phyloP scores from a whole-genome alignment of 2,888 invertebrate genomes.

The Leptinotarsa juncta region DNA sequence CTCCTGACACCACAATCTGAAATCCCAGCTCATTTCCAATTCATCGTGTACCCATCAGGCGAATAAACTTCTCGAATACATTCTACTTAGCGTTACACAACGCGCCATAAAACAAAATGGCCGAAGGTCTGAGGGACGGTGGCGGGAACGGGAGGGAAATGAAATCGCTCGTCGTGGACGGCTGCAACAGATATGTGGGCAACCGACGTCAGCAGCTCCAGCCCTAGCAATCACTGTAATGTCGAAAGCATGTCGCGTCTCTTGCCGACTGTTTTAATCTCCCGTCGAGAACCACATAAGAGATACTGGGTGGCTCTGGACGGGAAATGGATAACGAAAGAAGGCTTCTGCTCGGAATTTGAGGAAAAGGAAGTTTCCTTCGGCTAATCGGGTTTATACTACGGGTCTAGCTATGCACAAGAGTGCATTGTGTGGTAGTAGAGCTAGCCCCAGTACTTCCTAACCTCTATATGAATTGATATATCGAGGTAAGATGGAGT shows the following conservation, averaged over 20 bases:
- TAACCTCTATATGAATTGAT: too few relatives aligned
- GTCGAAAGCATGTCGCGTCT: constrained; percentile 64
- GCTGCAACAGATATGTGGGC: constrained; percentile 65
- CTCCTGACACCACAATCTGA: background rate
- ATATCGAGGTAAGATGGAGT: too few relatives aligned
- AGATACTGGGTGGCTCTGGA: constrained; percentile 30
- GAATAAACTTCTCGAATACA: constrained; percentile 11
- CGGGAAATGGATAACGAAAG: background rate
- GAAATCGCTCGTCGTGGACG: constrained; percentile 46
- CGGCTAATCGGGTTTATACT: background rate
- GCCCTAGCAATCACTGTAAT: constrained; percentile 64
- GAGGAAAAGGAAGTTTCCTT: background rate
- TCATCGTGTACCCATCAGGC: background rate
- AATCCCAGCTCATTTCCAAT: constrained; percentile 10
- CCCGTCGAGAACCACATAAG: constrained; percentile 52
- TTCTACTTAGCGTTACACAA: constrained; percentile 18
- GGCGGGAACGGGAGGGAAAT: constrained; percentile 26
- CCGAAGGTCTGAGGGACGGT: constrained; percentile 16
- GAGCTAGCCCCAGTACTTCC: too few relatives aligned
- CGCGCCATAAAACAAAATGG: constrained; percentile 24
- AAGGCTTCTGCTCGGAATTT: background rate
- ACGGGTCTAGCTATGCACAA: too few relatives aligned
- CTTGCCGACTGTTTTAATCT: constrained; percentile 60
- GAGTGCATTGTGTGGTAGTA: too few relatives aligned
- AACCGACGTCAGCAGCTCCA: constrained; percentile 61